Evolutionary conservation across 2,797 vertebrate genomes (phyloP).

Genomic region (Lemur catta): DNA sequence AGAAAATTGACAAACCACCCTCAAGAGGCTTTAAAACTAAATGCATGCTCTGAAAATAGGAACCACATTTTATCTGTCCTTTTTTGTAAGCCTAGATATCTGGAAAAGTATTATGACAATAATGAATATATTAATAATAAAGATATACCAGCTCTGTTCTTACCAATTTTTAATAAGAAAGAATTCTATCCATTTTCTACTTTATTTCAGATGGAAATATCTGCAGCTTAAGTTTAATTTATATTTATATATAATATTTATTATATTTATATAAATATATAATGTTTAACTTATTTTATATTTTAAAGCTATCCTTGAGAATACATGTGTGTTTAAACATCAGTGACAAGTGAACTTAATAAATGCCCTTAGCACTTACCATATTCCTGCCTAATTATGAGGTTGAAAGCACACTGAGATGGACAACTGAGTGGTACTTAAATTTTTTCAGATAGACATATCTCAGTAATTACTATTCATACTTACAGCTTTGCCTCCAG

Average conservation of each 20-base stretch:
- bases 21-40: slow-evolving; percentile 40
- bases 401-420: neutral
- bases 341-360: neutral
- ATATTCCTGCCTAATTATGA: neutral
- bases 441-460: neutral
- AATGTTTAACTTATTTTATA: neutral
- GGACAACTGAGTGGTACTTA: neutral
- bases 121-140: neutral
- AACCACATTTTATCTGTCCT: slow-evolving; percentile 20
- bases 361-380: neutral
- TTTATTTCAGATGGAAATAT: neutral
- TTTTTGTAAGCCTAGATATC: neutral
- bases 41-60: neutral
- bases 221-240: neutral
- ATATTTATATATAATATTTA: neutral
- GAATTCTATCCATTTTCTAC: neutral
- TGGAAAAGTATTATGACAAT: neutral
- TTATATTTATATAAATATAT: neutral
- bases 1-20: slow-evolving; percentile 39
- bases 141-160: neutral
- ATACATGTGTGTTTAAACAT: neutral
- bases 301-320: neutral
- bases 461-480: neutral
- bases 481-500: neutral
- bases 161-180: neutral